phyloP scores from a whole-genome alignment of 1,140 invertebrate species.

The Arctopsyche grandis region DNA sequence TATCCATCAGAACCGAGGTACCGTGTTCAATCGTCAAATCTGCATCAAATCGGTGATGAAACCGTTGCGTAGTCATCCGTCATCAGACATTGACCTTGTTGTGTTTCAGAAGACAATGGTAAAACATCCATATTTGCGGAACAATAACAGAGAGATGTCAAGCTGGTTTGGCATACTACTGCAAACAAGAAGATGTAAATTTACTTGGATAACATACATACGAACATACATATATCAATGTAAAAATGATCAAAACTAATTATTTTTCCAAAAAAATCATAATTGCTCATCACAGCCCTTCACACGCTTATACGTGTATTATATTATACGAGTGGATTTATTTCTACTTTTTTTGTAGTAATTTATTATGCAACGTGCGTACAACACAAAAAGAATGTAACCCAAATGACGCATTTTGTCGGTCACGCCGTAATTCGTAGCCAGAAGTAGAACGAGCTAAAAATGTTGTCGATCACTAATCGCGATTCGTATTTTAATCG shows the following conservation, averaged over 20 bases:
- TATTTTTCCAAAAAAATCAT: too few species aligned
- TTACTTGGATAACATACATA: not conserved
- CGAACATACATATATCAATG: too few species aligned
- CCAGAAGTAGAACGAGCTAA: not conserved
- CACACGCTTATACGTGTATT: not conserved
- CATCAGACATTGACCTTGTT: constrained; percentile 30
- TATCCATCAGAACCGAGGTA: too few species aligned
- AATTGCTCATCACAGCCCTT: not conserved
- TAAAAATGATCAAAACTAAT: too few species aligned
- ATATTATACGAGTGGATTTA: not conserved
- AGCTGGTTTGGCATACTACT: constrained; percentile 1
- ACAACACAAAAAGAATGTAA: not conserved
- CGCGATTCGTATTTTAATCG: too few species aligned
- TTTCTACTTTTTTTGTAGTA: constrained; percentile 1
- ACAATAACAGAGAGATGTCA: constrained; percentile 22
- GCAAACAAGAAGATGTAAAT: not conserved
- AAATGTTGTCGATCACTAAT: too few species aligned
- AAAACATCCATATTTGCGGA: not conserved
- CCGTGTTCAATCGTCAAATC: too few species aligned
- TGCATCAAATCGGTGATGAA: not conserved
- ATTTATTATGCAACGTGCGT: constrained; percentile 20
- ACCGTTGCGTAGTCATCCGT: not conserved
- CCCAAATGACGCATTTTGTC: constrained; percentile 21
- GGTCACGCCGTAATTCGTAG: not conserved
- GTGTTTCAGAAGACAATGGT: constrained; percentile 8